A percentile compares a stretch with the other conserved stretches of the same genome.
Evolutionary conservation across 2,888 invertebrate genomes (phyloP).

Genomic region (Thymelicus acteon): DNA sequence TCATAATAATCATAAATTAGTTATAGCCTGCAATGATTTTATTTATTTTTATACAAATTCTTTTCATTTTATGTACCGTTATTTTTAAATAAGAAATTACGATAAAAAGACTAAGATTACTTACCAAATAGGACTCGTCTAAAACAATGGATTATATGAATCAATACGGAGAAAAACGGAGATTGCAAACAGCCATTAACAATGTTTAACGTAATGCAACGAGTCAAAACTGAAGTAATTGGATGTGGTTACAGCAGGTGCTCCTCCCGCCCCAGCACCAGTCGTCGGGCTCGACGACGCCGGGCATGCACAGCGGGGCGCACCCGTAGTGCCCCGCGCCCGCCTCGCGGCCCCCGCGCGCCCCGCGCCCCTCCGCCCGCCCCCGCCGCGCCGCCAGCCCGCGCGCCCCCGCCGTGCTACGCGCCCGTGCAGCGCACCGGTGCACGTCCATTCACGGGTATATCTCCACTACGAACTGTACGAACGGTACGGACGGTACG

Average conservation of each 20-base stretch:
- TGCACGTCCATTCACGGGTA: not conserved
- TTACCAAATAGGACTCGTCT: too few relatives aligned
- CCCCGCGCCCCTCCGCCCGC: conserved; percentile 43
- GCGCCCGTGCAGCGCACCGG: conserved; percentile 36
- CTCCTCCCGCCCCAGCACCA: conserved; percentile 63
- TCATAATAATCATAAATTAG: too few relatives aligned
- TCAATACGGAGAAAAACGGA: too few relatives aligned
- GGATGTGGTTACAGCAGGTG: conserved; percentile 53
- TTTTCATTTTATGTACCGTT: too few relatives aligned
- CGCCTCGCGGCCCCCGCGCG: conserved; percentile 36
- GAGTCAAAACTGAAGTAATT: too few relatives aligned
- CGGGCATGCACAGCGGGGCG: conserved; percentile 55
- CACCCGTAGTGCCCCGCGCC: conserved; percentile 29
- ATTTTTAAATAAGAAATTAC: too few relatives aligned
- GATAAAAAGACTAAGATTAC: too few relatives aligned
- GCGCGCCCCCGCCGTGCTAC: conserved; percentile 50
- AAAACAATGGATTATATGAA: too few relatives aligned
- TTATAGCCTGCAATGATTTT: too few relatives aligned
- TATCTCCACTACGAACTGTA: not conserved
- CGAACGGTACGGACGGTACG: not conserved
- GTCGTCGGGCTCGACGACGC: conserved; percentile 59
- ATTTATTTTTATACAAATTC: too few relatives aligned
- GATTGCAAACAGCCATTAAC: too few relatives aligned
- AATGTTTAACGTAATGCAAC: too few relatives aligned
- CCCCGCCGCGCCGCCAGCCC: conserved; percentile 47